phyloP scores from a whole-genome alignment of 64 coral and sea anemone species.

The Montipora cactus region DNA sequence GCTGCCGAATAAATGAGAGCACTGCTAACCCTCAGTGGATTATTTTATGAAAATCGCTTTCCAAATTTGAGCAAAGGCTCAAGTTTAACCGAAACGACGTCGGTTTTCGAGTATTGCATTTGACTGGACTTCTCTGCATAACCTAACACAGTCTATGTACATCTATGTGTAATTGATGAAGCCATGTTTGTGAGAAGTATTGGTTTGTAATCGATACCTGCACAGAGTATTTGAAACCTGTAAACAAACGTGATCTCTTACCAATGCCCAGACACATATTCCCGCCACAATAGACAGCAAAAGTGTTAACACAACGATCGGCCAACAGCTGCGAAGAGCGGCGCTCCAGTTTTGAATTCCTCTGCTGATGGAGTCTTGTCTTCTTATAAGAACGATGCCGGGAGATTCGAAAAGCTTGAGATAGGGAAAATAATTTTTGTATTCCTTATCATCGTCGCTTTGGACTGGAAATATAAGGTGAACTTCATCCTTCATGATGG shows the following conservation, averaged over 20 bases:
- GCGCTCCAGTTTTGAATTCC: neutral
- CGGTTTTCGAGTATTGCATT: too few relatives aligned
- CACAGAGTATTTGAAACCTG: too few relatives aligned
- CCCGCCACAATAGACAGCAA: conserved; percentile 13
- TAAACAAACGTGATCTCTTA: neutral
- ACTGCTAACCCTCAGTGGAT: too few relatives aligned
- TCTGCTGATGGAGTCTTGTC: neutral
- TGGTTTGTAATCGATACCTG: too few relatives aligned
- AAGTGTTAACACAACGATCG: conserved; percentile 12
- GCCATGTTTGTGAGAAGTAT: too few relatives aligned
- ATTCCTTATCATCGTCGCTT: neutral
- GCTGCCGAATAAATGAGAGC: too few relatives aligned
- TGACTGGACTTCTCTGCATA: too few relatives aligned
- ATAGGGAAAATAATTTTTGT: neutral
- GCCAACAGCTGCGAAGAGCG: neutral
- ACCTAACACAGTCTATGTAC: too few relatives aligned
- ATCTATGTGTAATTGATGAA: too few relatives aligned
- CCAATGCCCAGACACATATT: neutral
- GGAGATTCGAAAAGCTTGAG: neutral
- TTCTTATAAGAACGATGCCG: neutral
- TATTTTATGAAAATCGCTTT: too few relatives aligned
- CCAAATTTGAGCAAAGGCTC: too few relatives aligned
- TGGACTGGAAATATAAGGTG: neutral
- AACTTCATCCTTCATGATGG: neutral
- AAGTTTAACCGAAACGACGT: too few relatives aligned